A percentile compares a stretch with the other conserved stretches of the same genome.
Evolutionary conservation across 2,888 invertebrate genomes (phyloP).

Genomic region (Allacma fusca): DNA sequence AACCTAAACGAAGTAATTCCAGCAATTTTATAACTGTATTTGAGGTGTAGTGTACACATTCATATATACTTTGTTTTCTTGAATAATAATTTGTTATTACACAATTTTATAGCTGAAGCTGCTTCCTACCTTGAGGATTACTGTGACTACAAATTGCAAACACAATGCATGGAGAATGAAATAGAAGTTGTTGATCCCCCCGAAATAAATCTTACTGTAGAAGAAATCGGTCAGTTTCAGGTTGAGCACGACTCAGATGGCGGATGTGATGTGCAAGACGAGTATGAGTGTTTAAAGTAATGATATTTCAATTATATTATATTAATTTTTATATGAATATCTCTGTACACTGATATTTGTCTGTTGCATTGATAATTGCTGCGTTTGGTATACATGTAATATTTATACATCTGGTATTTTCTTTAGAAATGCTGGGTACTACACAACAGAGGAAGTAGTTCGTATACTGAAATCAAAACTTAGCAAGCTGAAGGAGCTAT

Average conservation of each 20-base stretch:
- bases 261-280: slow-evolving; percentile 14
- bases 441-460: slow-evolving; percentile 42
- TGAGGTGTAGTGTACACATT: not conserved
- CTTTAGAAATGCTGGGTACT: slow-evolving; percentile 41
- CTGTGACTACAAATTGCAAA: too few species aligned
- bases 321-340: too few species aligned
- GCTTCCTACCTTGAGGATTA: slow-evolving; percentile 12
- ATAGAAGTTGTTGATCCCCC: not conserved
- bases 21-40: too few species aligned
- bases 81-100: too few species aligned
- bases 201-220: slow-evolving; percentile 6
- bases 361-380: too few species aligned
- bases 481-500: slow-evolving; percentile 19
- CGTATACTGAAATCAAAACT: slow-evolving; percentile 34
- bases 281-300: slow-evolving; percentile 37
- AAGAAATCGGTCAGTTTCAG: slow-evolving; percentile 29
- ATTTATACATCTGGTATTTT: too few species aligned
- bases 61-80: not conserved
- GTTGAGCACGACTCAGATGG: slow-evolving; percentile 35
- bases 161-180: slow-evolving; percentile 34
- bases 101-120: slow-evolving; percentile 32
- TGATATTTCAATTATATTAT: too few species aligned
- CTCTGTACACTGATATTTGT: too few species aligned
- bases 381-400: too few species aligned
- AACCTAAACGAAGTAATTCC: slow-evolving; percentile 24